These are phyloP conservation scores for Tenualosa thibaudeaui DNA, from an alignment of 2,797 vertebrate genomes.

Conservation along the genomic window DNA sequence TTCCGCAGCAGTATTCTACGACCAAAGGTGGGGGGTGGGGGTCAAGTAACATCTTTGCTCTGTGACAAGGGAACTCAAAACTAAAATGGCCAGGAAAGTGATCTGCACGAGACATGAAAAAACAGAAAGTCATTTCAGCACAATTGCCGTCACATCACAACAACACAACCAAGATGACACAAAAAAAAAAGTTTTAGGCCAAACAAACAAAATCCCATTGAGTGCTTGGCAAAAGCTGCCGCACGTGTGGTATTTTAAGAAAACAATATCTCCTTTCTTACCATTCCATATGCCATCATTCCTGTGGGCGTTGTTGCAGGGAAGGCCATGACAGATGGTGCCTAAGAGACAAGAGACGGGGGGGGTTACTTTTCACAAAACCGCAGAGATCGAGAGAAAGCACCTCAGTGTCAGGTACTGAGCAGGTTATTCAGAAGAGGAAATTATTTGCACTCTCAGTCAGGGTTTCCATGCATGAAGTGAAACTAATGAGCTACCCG, in stretches of 20 bases:
- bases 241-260: not conserved
- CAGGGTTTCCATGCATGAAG: constrained; percentile 45
- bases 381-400: constrained; percentile 47
- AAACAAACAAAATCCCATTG: not conserved
- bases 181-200: not conserved
- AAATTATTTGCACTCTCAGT: constrained; percentile 43
- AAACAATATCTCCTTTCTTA: constrained; percentile 52
- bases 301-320: constrained; percentile 93
- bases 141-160: not conserved
- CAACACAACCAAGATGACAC: not conserved
- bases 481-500: constrained; percentile 35
- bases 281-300: constrained; percentile 92
- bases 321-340: constrained; percentile 93
- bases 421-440: constrained; percentile 1
- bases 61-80: not conserved
- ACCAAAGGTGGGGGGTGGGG: too few relatives aligned
- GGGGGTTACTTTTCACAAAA: not conserved
- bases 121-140: not conserved
- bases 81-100: not conserved
- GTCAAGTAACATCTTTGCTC: not conserved
- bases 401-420: not conserved
- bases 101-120: not conserved
- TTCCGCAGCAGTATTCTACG: not conserved
- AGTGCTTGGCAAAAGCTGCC: not conserved
- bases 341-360: constrained; percentile 72